Evolutionary conservation across 2,888 invertebrate genomes (phyloP).

Genomic region (Drosophila engyochracea): DNA sequence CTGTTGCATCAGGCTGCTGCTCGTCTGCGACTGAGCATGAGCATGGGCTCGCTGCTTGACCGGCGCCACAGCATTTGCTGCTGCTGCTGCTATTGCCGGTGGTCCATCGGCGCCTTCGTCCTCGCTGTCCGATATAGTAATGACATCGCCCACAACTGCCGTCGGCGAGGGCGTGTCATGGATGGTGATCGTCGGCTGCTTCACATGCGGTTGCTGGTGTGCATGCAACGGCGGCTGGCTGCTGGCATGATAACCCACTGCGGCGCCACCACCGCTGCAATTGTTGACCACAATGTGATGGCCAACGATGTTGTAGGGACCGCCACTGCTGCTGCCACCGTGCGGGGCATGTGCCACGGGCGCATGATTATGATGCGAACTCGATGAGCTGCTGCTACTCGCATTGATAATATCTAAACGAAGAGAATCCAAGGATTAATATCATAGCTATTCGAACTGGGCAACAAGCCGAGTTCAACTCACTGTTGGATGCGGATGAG

Average conservation of each 20-base stretch:
- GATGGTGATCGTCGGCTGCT: constrained; percentile 95
- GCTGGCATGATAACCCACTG: constrained; percentile 50
- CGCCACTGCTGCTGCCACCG: constrained; percentile 66
- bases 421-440: neutral
- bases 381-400: constrained; percentile 64
- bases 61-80: constrained; percentile 59
- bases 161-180: constrained; percentile 98
- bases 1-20: constrained; percentile 81
- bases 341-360: constrained; percentile 76
- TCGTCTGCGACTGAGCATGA: constrained; percentile 84
- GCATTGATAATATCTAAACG: constrained; percentile 74
- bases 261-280: constrained; percentile 36
- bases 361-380: constrained; percentile 78
- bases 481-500: constrained; percentile 77
- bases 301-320: constrained; percentile 56
- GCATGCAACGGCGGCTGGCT: constrained; percentile 66
- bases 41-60: constrained; percentile 84
- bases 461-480: constrained; percentile 42
- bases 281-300: constrained; percentile 79
- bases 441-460: neutral
- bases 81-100: constrained; percentile 55
- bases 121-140: constrained; percentile 97
- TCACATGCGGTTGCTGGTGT: constrained; percentile 75
- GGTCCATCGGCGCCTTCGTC: constrained; percentile 89
- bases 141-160: constrained; percentile 88